phyloP scores from a whole-genome alignment of 2,888 invertebrate species.

The Napeogenes inachia region DNA sequence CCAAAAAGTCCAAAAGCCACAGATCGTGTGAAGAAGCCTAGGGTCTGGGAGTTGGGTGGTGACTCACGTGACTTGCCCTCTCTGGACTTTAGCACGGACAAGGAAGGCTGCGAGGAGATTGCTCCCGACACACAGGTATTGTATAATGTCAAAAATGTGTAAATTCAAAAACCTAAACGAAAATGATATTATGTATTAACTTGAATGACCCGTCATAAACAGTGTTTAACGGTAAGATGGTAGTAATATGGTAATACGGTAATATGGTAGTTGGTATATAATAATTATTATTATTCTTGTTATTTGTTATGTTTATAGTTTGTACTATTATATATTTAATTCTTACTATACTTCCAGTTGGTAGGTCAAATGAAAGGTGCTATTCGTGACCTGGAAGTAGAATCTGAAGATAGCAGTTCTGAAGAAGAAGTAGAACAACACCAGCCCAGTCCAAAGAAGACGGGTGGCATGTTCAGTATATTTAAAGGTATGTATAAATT shows the following conservation, averaged over 20 bases:
- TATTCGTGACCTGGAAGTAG: slow-evolving; percentile 89
- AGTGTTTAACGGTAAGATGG: too few species aligned
- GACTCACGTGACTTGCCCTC: slow-evolving; percentile 84
- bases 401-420: slow-evolving; percentile 82
- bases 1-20: slow-evolving; percentile 72
- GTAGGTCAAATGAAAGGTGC: slow-evolving; percentile 91
- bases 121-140: slow-evolving; percentile 81
- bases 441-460: slow-evolving; percentile 50
- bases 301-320: too few species aligned
- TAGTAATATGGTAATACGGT: too few species aligned
- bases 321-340: too few species aligned
- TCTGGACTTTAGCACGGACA: slow-evolving; percentile 90
- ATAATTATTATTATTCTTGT: too few species aligned
- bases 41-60: slow-evolving; percentile 93
- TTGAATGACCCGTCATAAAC: too few species aligned
- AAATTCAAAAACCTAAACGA: too few species aligned
- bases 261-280: too few species aligned
- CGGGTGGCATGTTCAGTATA: slow-evolving; percentile 86
- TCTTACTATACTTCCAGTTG: slow-evolving; percentile 55
- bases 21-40: slow-evolving; percentile 90
- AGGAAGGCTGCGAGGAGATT: slow-evolving; percentile 78
- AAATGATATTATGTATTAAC: too few species aligned
- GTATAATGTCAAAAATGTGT: not conserved
- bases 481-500: slow-evolving; percentile 78
- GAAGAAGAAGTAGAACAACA: slow-evolving; percentile 68